Conservation (phyloP, 2,797 vertebrate genomes). For the Salmo trutta region DNA sequence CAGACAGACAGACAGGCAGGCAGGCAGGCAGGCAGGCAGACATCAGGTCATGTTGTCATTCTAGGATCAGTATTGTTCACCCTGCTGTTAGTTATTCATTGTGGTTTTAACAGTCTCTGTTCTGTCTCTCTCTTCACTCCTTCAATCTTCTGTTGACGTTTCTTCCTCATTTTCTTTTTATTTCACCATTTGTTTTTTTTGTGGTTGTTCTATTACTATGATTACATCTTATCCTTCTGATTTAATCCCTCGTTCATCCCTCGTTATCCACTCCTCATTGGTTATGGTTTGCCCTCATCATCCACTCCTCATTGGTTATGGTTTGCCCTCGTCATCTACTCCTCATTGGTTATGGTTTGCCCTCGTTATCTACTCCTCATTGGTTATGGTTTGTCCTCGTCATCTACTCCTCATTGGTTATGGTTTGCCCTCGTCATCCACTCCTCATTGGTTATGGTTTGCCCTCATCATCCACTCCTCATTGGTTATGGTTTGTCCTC, state of each 20-base stretch:
- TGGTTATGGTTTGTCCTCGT: too few relatives aligned
- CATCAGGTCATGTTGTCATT: constrained; percentile 13
- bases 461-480: too few relatives aligned
- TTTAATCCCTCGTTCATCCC: constrained; percentile 14
- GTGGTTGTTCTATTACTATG: not conserved
- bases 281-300: too few relatives aligned
- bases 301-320: too few relatives aligned
- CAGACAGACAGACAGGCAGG: too few relatives aligned
- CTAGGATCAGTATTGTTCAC: constrained; percentile 52
- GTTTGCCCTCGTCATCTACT: too few relatives aligned
- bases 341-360: too few relatives aligned
- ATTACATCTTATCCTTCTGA: constrained; percentile 19
- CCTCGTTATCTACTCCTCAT: too few relatives aligned
- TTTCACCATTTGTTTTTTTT: not conserved
- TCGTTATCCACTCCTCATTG: not conserved
- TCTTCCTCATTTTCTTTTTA: constrained; percentile 22
- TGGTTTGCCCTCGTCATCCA: too few relatives aligned
- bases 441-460: too few relatives aligned
- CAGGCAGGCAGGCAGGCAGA: not conserved
- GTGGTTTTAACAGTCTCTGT: constrained; percentile 70
- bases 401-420: too few relatives aligned
- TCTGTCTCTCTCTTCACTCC: constrained; percentile 65
- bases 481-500: too few relatives aligned
- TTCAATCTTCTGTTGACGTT: not conserved
- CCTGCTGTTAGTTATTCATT: constrained; percentile 58